Evolutionary conservation across 2,797 vertebrate species (phyloP), one percentile per base, ranked within the genome.

Genomic region (Cyprinodon diabolis): DNA sequence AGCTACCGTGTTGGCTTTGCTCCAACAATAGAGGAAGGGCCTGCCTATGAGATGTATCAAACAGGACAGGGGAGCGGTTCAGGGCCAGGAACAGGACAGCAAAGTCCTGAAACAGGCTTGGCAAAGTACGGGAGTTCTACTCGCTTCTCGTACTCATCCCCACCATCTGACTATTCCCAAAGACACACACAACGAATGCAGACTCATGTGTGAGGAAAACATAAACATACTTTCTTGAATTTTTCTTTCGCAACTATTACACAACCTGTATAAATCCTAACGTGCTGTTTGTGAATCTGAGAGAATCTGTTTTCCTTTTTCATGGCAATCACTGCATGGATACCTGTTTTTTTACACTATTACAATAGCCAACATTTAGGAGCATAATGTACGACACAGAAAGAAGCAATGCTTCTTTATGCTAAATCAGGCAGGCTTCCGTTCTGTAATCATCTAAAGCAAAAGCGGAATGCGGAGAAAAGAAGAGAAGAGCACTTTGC

Each of bases 161-260:
- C 97, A 1, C 97, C 97, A 71, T 97, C 97, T 78, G 97, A 99
- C 93, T 97, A 96, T 30, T 97, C 97, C 76, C 96, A 97, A 79
- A 95, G 96, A 82, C 97, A 97, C 93, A 97, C 97, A 19, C 97
- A 98, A 90, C 90, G 97, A 84, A 99, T 98, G 97, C 97, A 98
- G 95, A 99, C 97, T 76, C 97, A 98, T 6, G 97, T 98, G 89
- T 98, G 96, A 96, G 84, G 79, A 80, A 77, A 45, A 63, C 23
- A 30, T 30, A 65, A 75, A 82, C 66, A 55, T 37, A 1, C 62
- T 65, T 65, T 69, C 68, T 55, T 75, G 71, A 72, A 79, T 74
- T 66, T 45, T 71, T 76, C 77, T 84, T 77, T 69, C 78, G 68
- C 66, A 79, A 76, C 52, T 55, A 71, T 60, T 30, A 62, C 66